Evolutionary conservation across 2,888 invertebrate genomes (phyloP), one percentile per base, ranked within the genome.

Genomic region (Eristalinus sepulchralis): DNA sequence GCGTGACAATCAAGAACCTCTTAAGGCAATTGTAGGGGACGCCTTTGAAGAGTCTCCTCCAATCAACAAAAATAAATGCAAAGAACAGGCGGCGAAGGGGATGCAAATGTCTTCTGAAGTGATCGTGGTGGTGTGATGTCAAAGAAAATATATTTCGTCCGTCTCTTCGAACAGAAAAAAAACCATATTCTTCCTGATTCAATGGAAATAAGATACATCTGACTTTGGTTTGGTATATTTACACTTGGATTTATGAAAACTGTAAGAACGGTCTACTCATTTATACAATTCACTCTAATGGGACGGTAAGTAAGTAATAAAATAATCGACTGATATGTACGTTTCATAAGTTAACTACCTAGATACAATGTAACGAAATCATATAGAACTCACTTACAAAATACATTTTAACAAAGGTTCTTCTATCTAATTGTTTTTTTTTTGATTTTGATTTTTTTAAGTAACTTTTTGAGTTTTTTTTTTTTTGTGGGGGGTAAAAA

Each of bases 301-400:
- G 78, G 75, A 77, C 20, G 53, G 20, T 39, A 55, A 75, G 36
- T 57, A 72, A 70, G 53, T 66, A 68, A 34, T 78, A n/a, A 57
- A 53, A 20, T 72, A 63, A 63, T 73, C 57, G 60, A 79, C 79
- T 83, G 36, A 63, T 55, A 36, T 33, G 9, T 31, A 62, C 31
- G n/a, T 33, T 34, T 33, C 31, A 31, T 17, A 53, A 60, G 22
- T 68, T 68, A n/a, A 75, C 86, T 86, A 86, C 86, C 86, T 86
- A 83, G 62, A 64, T 73, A 86, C 73, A 82, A 70, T 73, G 10
- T 47, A 86, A 83, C 75, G 34, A 82, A 78, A 53, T 57, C 70
- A 76, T 75, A 79, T n/a, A 22, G 67, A 82, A 86, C 73, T 82
- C 64, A 73, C 68, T 72, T 73, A 86, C 72, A 70, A 82, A 84